Evolutionary conservation across 2,797 vertebrate species (phyloP).

Genomic region (Selene dorsalis): DNA sequence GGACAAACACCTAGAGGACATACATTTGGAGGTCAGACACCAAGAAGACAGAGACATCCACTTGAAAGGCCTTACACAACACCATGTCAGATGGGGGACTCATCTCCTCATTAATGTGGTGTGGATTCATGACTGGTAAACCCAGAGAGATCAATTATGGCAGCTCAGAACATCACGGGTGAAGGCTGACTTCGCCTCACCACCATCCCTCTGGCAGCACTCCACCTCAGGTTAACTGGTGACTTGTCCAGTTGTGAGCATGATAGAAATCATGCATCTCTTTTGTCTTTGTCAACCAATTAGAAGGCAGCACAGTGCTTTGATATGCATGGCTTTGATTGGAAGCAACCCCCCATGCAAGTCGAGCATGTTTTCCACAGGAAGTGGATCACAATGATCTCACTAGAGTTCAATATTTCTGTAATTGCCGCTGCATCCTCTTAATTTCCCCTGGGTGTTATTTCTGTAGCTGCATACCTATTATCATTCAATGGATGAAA

Average conservation of each 20-base stretch:
- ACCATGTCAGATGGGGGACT: conserved; percentile 31
- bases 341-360: conserved; percentile 64
- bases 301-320: conserved; percentile 44
- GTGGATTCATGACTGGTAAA: conserved; percentile 57
- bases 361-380: conserved; percentile 72
- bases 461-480: conserved; percentile 75
- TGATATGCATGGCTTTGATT: conserved; percentile 64
- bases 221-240: conserved; percentile 71
- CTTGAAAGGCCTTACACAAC: no score
- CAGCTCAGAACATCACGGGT: conserved; percentile 68
- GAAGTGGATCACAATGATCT: conserved; percentile 77
- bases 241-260: conserved; percentile 47
- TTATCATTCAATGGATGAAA: conserved; percentile 75
- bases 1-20: no score
- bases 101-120: conserved; percentile 67
- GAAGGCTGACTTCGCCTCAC: conserved; percentile 59
- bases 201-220: conserved; percentile 56
- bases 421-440: conserved; percentile 60
- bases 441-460: conserved; percentile 80
- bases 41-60: no score
- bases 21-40: no score
- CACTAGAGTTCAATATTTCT: conserved; percentile 63
- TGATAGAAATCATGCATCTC: conserved; percentile 22
- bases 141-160: conserved; percentile 76
- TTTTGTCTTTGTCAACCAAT: conserved; percentile 68